Evolutionary conservation across 1,140 invertebrate genomes (phyloP), one percentile per base, ranked within the genome.

Genomic region (Diprion similis): DNA sequence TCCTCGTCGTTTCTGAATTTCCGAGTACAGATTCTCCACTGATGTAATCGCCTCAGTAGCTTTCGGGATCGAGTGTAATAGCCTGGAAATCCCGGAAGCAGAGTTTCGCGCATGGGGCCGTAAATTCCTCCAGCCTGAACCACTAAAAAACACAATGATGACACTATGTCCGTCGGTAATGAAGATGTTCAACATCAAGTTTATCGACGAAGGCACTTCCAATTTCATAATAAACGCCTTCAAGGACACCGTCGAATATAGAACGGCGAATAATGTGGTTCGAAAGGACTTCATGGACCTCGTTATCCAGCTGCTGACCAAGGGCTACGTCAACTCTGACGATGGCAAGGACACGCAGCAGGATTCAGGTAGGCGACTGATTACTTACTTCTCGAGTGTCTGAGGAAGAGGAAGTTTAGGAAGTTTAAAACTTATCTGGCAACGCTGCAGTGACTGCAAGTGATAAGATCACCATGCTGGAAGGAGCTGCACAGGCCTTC

Each of bases 21-120:
- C 78, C 80, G n/a, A 84, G 86, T 69, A 83, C 83, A 82, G 86
- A 24, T 92, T 87, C 73, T 89, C 89, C 2, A 90, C 90, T 73
- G 92, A 93, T 77, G 86, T 89, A 1, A 92, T 92, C 48, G 89
- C 89, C 11, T 85, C 85, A 13, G 89, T 89, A 71, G 89, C 88
- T 46, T 91, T 90, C 81, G 90, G 89, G 15, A 80, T 90, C 10
- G 80, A 89, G 6, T 82, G 87, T 0, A 82, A 87, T 69, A 83
- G 87, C n/a, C 81, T 89, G 19, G 78, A 79, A 24, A 79, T 89
- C 72, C 73, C 75, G n/a, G 46, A 82, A 8, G 75, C 73, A 46
- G 77, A 76, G 24, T 83, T 84, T 68, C 77, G 78, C 18, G 64
- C 74, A 46, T 74, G 77, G 45, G 79, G 81, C 1, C 76, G 66